phyloP scores from a whole-genome alignment of 2,888 invertebrate species.

The Panopea generosa region DNA sequence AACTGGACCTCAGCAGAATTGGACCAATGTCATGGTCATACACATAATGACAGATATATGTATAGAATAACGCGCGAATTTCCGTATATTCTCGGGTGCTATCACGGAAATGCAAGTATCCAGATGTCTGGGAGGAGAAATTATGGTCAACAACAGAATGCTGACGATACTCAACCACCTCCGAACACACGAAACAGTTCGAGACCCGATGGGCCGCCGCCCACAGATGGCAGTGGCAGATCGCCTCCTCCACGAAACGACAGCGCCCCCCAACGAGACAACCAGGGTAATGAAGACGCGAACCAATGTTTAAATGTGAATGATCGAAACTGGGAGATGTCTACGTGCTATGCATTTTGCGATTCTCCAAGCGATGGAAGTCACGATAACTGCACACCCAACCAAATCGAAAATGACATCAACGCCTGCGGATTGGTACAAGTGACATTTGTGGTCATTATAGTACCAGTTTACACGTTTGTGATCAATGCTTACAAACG shows the following conservation, averaged over 20 bases:
- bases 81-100: constrained; percentile 48
- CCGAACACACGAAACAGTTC: too few relatives aligned
- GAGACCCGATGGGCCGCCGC: constrained; percentile 2
- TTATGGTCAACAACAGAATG: neutral
- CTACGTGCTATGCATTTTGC: constrained; percentile 40
- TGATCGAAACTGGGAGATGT: constrained; percentile 10
- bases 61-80: constrained; percentile 45
- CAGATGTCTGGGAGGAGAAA: neutral
- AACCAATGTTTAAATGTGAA: too few relatives aligned
- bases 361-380: constrained; percentile 27
- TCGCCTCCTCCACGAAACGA: neutral
- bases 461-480: too few relatives aligned
- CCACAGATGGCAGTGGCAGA: constrained; percentile 1
- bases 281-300: too few relatives aligned
- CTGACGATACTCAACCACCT: too few relatives aligned
- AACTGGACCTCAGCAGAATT: constrained; percentile 34
- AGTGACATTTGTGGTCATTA: too few relatives aligned
- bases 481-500: too few relatives aligned
- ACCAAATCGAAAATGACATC: neutral
- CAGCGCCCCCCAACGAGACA: neutral
- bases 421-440: too few relatives aligned
- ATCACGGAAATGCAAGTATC: constrained; percentile 20
- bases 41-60: constrained; percentile 30
- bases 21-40: constrained; percentile 42
- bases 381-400: constrained; percentile 20